Base-by-base conservation (phyloP, 2,113 vertebrate species). In the Proteles cristata region DNA sequence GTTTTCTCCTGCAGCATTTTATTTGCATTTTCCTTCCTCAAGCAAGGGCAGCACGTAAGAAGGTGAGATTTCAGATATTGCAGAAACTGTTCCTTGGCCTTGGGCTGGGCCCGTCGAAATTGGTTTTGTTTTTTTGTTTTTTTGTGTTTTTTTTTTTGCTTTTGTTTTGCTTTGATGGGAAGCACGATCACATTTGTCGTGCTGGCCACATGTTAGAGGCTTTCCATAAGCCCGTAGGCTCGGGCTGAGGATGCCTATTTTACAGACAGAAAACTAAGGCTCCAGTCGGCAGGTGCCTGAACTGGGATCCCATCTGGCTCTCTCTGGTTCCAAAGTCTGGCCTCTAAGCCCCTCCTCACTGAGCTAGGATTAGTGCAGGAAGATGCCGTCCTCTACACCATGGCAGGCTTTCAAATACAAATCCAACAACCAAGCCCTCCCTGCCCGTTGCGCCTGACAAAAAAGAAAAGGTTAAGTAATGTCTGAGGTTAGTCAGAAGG, bases 391-490 rank as follows among this genome's bases (percentile, higher is more conserved):
- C 50, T 3, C 50, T 12, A 12, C 50, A 50, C 50, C 50, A 50
- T 5, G 39, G 68, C 10, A n/a, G 68, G 53, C 63, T 93, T 94
- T 93, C 89, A 95, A n/a, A 68, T 88, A 86, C 77, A 73, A 80
- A 84, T 80, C 69, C 17, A 63, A 66, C 50, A 69, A 90, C 35
- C 25, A 63, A 55, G 85, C 31, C 69, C 43, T 35, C 0, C 69
- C 65, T 48, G 86, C 48, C 17, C 83, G 26, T 79, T 88, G 73
- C 26, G 43, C 16, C 33, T 4, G 4, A 96, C 92, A 53, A 45
- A 95, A 85, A 21, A 21, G 11, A 66, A 69, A 93, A 88, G 16
- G 33, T 2, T 35, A 26, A 79, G 21, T 58, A 28, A 68, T 1
- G 11, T 23, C 39, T 66, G 31, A 73, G 50, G 26, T 43, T 61